Evolutionary conservation across 2,797 vertebrate species (phyloP), one percentile per base, ranked within the genome.

Genomic region (Sebastes hubbsi): DNA sequence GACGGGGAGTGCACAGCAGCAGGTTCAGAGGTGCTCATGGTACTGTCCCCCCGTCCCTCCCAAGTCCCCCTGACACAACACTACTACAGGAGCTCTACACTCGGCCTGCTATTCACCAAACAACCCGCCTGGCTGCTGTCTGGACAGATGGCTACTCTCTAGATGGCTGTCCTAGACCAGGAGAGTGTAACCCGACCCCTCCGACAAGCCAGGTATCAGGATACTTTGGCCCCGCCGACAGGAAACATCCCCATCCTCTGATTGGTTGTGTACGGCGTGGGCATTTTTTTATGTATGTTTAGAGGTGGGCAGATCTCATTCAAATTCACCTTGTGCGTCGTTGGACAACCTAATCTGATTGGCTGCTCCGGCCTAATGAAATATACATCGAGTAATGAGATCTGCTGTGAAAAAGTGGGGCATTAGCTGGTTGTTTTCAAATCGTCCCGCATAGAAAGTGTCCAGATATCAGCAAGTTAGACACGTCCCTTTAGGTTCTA

Each of bases 341-440:
- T 78, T 29, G 54, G 66, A 83, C 72, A 64, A 20, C 83, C 69
- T 89, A 80, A 92, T 96, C 95, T 94, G 95, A 97, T 93, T 91
- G 93, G 25, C 75, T 89, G 84, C 71, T 80, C 91, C 63, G 87
- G 65, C 87, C 92, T 92, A 82, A 95, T 95, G 89, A 97, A 97
- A 97, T 95, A 96, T 94, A 92, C 92, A 96, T 96, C 0, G 75
- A 84, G 96, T 95, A 97, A 97, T 68, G 72, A 92, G 96, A 97
- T 80, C 95, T 59, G 75, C 54, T 29, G 81, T 18, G 79, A 80
- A 83, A 73, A 92, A 90, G 79, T 78, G 85, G 89, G 87, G 52
- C 86, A 66, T 63, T 54, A 74, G 42, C 38, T 22, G 8, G 20
- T 63, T 7, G 2, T 69, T 81, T 72, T 77, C 64, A 59, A 78